Conservation (phyloP, 2,888 invertebrate genomes). For the Saturnia pavonia region DNA sequence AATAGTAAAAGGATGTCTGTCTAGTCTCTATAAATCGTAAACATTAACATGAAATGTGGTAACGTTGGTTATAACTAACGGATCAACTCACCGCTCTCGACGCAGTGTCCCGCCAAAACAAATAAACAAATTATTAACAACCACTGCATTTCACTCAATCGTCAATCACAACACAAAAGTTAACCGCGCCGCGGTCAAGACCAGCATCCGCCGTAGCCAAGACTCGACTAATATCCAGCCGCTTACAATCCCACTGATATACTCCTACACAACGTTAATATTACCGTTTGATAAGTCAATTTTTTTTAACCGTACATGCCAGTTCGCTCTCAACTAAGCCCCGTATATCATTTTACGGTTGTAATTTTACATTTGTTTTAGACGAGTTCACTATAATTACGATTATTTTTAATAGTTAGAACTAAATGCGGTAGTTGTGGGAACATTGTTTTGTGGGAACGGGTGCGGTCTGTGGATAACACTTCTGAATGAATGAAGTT, state of each 20-base stretch:
- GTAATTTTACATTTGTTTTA: not conserved
- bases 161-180: slow-evolving; percentile 55
- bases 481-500: not conserved
- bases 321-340: not conserved
- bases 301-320: not conserved
- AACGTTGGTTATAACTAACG: not conserved
- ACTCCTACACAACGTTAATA: slow-evolving; percentile 54
- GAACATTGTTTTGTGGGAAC: slow-evolving; percentile 9
- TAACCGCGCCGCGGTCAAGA: slow-evolving; percentile 40
- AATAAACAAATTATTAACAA: slow-evolving; percentile 56
- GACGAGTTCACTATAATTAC: slow-evolving; percentile 9
- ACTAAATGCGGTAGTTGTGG: slow-evolving; percentile 8
- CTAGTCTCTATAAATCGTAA: not conserved
- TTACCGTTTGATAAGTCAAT: slow-evolving; percentile 36
- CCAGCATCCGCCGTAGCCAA: slow-evolving; percentile 50
- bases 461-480: not conserved
- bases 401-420: slow-evolving; percentile 10
- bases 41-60: not conserved
- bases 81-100: slow-evolving; percentile 59
- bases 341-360: not conserved
- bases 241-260: slow-evolving; percentile 54
- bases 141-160: slow-evolving; percentile 72
- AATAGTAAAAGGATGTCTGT: slow-evolving; percentile 8
- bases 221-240: slow-evolving; percentile 56
- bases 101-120: slow-evolving; percentile 54